Base-by-base conservation (phyloP, 2,113 vertebrate species). In the Myotis davidii region DNA sequence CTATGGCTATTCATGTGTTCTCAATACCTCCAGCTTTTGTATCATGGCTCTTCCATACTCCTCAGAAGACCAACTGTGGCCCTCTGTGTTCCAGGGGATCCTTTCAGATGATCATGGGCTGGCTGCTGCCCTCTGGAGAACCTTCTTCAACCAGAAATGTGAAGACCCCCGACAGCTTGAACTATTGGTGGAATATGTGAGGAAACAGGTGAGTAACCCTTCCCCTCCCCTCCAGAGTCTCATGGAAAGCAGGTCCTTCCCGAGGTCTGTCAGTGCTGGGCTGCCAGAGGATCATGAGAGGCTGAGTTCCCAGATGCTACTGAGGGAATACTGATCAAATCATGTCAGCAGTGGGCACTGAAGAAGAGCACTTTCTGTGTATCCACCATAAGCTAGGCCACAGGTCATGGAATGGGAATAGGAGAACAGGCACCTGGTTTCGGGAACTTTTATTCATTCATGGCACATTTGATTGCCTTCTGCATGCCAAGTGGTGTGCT, bases 161-260 rank as follows among this genome's bases (percentile, higher is more conserved):
- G 99, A 99, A 45, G 99, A 99, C 94, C 99, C 99, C 45, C 97
- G 97, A 61, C 99, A 99, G 72, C 98, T 99, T 89, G 99, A 99
- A 96, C 94, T 99, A n/a, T 98, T 99, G 23, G 99, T 99, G 56
- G 99, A 99, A 34, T 99, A 99, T 14, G 99, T 99, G n/a, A 99
- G 99, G 97, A 99, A 99, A 85, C 99, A 99, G 99, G 99, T 99
- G 94, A 21, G 0, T 2, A 12, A 0, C 52, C 20, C 6, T 3
- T 29, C 12, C 23, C 52, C 9, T 21, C 11, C 4, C 1, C 5
- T 45, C 82, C 74, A 48, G 6, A 61, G 39, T 39, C 21, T 70
- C 13, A 6, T 6, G 18, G 81, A 70, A 74, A 61, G 27, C 9
- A 45, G 12, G 50, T 70, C 32, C 9, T 91, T 83, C 45, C 73